Conservation (phyloP, 2,797 vertebrate genomes). For the Gadopsis marmoratus region DNA sequence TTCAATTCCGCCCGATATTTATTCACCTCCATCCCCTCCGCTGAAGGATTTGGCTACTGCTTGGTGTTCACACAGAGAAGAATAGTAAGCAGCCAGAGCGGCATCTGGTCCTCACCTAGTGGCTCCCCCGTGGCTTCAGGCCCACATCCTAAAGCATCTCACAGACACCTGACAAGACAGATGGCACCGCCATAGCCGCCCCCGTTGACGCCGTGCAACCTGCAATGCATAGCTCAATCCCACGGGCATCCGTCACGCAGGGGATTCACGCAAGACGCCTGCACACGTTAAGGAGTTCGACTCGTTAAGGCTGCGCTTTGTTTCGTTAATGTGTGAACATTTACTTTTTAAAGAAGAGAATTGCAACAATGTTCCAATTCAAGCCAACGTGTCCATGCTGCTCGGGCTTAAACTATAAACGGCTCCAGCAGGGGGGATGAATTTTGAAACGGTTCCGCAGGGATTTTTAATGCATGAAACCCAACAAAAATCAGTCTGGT, state of each 20-base stretch:
- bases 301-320: neutral
- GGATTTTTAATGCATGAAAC: slow-evolving; percentile 35
- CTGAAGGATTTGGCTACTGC: slow-evolving; percentile 42
- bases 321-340: neutral
- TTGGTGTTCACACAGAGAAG: slow-evolving; percentile 51
- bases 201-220: slow-evolving; percentile 46
- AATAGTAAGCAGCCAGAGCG: slow-evolving; percentile 67
- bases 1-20: slow-evolving; percentile 39
- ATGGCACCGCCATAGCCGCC: slow-evolving; percentile 46
- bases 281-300: neutral
- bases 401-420: neutral
- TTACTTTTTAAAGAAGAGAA: neutral
- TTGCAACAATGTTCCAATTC: neutral
- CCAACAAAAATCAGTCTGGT: slow-evolving; percentile 37
- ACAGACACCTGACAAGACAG: slow-evolving; percentile 66
- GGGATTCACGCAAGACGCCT: slow-evolving; percentile 5
- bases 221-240: slow-evolving; percentile 32
- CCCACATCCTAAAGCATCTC: slow-evolving; percentile 60
- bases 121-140: slow-evolving; percentile 55
- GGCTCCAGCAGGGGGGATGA: slow-evolving; percentile 7
- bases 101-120: slow-evolving; percentile 69
- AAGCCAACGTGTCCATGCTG: neutral
- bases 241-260: neutral
- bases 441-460: slow-evolving; percentile 10
- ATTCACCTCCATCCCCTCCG: slow-evolving; percentile 42